phyloP scores from a whole-genome alignment of 2,113 vertebrate genomes.

The Notarius lentiginosus region DNA sequence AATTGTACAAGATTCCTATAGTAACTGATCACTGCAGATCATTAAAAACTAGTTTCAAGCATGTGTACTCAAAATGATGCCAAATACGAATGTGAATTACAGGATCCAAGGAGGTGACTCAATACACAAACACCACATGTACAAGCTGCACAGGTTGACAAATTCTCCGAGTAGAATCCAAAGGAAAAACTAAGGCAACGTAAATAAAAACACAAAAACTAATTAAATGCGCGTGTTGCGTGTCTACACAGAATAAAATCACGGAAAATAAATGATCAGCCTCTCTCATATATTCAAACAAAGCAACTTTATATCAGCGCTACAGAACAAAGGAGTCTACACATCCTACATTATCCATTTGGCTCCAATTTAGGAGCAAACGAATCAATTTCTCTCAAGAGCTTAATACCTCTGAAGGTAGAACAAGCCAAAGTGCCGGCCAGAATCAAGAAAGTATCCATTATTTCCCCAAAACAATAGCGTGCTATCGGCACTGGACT shows the following conservation, averaged over 20 bases:
- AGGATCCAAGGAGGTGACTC: not conserved
- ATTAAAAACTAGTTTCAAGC: not conserved
- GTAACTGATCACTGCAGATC: not conserved
- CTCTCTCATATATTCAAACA: not conserved
- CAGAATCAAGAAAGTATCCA: conserved; percentile 52
- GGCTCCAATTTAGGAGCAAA: conserved; percentile 35
- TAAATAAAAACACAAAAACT: not conserved
- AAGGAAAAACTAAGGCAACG: not conserved
- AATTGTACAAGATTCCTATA: not conserved
- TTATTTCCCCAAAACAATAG: conserved; percentile 56
- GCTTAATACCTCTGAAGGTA: conserved; percentile 45
- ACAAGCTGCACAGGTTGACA: not conserved
- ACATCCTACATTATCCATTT: conserved; percentile 34
- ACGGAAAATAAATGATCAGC: not conserved
- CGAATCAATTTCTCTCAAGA: conserved; percentile 49
- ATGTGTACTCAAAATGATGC: not conserved
- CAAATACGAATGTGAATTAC: not conserved
- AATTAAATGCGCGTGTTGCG: not conserved
- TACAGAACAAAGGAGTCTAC: conserved; percentile 26
- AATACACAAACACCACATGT: not conserved
- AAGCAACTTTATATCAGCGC: conserved; percentile 7
- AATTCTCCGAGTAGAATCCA: no score
- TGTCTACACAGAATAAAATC: not conserved
- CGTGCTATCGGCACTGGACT: conserved; percentile 44
- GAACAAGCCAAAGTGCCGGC: conserved; percentile 42